A percentile compares a stretch with the other conserved stretches of the same genome.
Evolutionary conservation across 2,113 vertebrate genomes (phyloP).

Genomic region (Labeo rohita): DNA sequence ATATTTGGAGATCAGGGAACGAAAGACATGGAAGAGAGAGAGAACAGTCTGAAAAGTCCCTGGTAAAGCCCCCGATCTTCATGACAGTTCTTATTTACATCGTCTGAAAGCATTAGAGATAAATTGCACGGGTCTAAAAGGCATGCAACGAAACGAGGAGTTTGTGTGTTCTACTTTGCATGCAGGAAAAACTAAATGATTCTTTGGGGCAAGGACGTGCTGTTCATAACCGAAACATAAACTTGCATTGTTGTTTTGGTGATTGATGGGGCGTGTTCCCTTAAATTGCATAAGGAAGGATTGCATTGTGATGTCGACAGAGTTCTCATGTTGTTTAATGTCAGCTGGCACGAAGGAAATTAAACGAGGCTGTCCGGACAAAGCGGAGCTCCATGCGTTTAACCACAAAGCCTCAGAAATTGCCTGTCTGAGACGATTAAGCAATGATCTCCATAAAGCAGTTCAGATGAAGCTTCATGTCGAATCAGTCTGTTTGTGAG

Average conservation of each 20-base stretch:
- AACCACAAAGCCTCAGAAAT: slow-evolving; percentile 22
- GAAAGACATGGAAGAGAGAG: slow-evolving; percentile 53
- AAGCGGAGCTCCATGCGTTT: neutral
- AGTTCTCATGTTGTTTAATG: slow-evolving; percentile 60
- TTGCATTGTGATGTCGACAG: slow-evolving; percentile 69
- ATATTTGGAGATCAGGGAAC: slow-evolving; percentile 56
- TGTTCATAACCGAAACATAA: slow-evolving; percentile 6
- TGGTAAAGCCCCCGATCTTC: slow-evolving; percentile 53
- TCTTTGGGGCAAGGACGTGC: slow-evolving; percentile 27
- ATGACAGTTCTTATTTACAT: slow-evolving; percentile 37
- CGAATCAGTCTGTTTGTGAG: neutral
- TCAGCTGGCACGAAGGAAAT: slow-evolving; percentile 31
- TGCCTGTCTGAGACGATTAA: neutral
- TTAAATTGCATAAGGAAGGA: slow-evolving; percentile 75
- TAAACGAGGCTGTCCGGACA: neutral
- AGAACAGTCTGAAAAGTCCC: slow-evolving; percentile 71
- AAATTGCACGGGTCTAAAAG: slow-evolving; percentile 61
- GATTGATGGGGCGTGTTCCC: slow-evolving; percentile 58
- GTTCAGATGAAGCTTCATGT: neutral
- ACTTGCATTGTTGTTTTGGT: slow-evolving; percentile 45
- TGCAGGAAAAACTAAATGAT: slow-evolving; percentile 64
- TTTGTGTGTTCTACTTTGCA: slow-evolving; percentile 54
- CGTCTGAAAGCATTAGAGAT: slow-evolving; percentile 45
- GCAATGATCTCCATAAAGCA: slow-evolving; percentile 15
- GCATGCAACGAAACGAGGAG: slow-evolving; percentile 68